A percentile compares a stretch with the other conserved stretches of the same genome.
These are phyloP conservation scores for Alectoris magna DNA, from an alignment of 2,797 vertebrate genomes.

Conservation along the genomic window DNA sequence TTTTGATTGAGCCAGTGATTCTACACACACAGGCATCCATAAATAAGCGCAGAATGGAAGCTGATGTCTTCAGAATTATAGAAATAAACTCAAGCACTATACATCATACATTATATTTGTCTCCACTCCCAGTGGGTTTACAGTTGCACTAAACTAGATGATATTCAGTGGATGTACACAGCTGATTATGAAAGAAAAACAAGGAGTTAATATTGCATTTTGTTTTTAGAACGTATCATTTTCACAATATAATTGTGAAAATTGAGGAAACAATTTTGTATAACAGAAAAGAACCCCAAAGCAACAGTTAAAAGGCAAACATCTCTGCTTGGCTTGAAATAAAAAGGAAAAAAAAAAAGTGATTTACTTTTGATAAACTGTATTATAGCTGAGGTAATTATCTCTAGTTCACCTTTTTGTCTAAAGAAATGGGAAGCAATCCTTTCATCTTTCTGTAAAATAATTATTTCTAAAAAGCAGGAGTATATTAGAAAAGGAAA, in stretches of 20 bases:
- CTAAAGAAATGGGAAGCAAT: constrained; percentile 20
- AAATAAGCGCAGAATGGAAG: not conserved
- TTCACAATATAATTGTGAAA: constrained; percentile 4
- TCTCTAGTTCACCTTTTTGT: constrained; percentile 6
- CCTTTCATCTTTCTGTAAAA: constrained; percentile 18
- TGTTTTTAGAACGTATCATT: not conserved
- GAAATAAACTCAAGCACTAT: not conserved
- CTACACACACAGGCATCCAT: not conserved
- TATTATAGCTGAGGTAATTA: constrained; percentile 24
- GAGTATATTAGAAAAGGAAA: constrained; percentile 36
- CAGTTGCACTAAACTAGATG: not conserved
- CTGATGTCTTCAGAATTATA: not conserved
- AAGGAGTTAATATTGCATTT: not conserved
- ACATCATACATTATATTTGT: not conserved
- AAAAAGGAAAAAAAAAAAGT: not conserved
- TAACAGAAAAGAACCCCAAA: constrained; percentile 18
- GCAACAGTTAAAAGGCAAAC: constrained; percentile 18
- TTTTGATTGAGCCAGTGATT: not conserved
- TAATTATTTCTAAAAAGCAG: constrained; percentile 18
- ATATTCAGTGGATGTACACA: not conserved
- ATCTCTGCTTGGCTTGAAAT: constrained; percentile 30
- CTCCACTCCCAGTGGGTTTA: not conserved
- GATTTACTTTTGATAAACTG: constrained; percentile 24
- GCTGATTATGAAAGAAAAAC: not conserved
- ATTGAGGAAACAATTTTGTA: not conserved